Conservation (phyloP, 2,888 invertebrate species). For the Acronicta psi region DNA sequence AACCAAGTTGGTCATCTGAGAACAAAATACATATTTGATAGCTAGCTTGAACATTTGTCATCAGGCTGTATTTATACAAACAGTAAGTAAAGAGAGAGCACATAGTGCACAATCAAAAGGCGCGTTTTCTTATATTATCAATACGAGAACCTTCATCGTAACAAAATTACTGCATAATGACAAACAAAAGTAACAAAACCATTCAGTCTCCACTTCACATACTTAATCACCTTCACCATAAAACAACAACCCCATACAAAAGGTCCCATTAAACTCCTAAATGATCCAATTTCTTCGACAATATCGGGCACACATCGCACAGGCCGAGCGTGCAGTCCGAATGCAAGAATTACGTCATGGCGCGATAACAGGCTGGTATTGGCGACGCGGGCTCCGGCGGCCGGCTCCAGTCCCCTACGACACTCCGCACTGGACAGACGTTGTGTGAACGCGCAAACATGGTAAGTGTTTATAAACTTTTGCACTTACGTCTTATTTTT, state of each 20-base stretch:
- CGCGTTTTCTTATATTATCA: too few species aligned
- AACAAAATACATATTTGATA: background rate
- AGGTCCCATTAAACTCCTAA: conserved; percentile 31
- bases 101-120: too few species aligned
- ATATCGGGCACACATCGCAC: conserved; percentile 38
- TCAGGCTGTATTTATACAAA: too few species aligned
- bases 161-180: background rate
- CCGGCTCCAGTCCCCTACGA: conserved; percentile 56
- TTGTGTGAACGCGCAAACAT: conserved; percentile 48
- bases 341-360: conserved; percentile 76
- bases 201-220: conserved; percentile 5
- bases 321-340: conserved; percentile 63
- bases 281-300: conserved; percentile 51
- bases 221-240: conserved; percentile 23
- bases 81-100: too few species aligned
- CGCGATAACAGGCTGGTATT: conserved; percentile 66
- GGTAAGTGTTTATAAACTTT: conserved; percentile 71
- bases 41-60: too few species aligned
- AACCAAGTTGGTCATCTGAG: conserved; percentile 52
- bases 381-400: conserved; percentile 24
- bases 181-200: conserved; percentile 9
- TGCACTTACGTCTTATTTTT: conserved; percentile 40
- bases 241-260: conserved; percentile 27
- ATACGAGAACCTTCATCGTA: background rate
- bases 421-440: conserved; percentile 52